A percentile compares a stretch with the other conserved stretches of the same genome.
These are phyloP conservation scores for Tenualosa ilisha DNA, from an alignment of 2,797 vertebrate species.

Conservation along the genomic window DNA sequence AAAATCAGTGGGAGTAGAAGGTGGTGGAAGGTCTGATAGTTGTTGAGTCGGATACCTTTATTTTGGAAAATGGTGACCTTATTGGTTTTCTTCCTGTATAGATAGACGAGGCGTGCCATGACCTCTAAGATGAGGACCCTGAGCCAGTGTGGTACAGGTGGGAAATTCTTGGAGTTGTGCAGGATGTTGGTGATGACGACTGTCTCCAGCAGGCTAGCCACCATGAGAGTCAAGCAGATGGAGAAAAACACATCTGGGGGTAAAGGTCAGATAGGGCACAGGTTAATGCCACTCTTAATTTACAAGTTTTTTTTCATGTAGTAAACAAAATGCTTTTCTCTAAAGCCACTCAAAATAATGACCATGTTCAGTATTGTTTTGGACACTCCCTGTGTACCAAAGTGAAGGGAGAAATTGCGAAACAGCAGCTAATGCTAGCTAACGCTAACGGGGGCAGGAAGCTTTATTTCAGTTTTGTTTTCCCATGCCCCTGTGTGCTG, in stretches of 20 bases:
- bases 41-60: not conserved
- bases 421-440: no score
- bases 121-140: constrained; percentile 69
- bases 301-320: no score
- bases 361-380: no score
- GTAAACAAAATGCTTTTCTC: no score
- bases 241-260: constrained; percentile 80
- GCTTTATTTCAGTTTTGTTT: no score
- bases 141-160: constrained; percentile 75
- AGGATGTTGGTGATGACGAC: constrained; percentile 81
- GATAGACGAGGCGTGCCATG: constrained; percentile 71
- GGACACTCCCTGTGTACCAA: no score
- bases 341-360: no score
- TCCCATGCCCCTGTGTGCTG: no score
- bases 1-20: not conserved
- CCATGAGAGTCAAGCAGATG: constrained; percentile 82
- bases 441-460: no score
- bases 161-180: constrained; percentile 74
- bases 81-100: not conserved
- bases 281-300: no score
- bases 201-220: constrained; percentile 81
- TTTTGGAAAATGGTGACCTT: not conserved
- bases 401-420: no score
- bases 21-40: not conserved
- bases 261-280: not conserved